A percentile compares a stretch with the other conserved stretches of the same genome.
phyloP scores from a whole-genome alignment of 2,888 invertebrate genomes.

The Melieria crassipennis region DNA sequence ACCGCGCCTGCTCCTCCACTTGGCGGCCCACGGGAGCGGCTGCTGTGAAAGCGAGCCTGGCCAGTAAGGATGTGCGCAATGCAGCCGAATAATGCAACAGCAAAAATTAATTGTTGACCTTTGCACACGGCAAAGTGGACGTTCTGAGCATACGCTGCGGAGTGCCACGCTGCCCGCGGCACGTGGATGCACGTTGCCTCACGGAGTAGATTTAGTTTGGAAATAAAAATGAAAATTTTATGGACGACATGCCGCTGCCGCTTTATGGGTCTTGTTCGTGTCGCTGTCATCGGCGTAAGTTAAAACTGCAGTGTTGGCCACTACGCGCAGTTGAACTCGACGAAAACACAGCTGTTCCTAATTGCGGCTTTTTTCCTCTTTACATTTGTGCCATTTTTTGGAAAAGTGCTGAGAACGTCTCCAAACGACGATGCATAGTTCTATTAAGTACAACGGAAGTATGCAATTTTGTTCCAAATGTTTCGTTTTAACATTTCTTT shows the following conservation, averaged over 20 bases:
- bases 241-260: slow-evolving; percentile 44
- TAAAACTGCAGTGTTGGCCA: neutral
- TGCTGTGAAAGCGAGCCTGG: too few relatives aligned
- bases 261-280: slow-evolving; percentile 6
- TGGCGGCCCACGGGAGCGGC: too few relatives aligned
- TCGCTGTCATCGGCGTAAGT: slow-evolving; percentile 16
- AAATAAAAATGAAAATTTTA: slow-evolving; percentile 57
- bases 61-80: slow-evolving; percentile 6
- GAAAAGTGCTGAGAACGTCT: too few relatives aligned
- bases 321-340: neutral
- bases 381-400: too few relatives aligned
- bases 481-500: too few relatives aligned
- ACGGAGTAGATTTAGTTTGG: neutral
- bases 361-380: too few relatives aligned
- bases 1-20: too few relatives aligned
- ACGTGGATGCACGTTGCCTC: neutral
- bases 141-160: neutral
- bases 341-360: too few relatives aligned
- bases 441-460: too few relatives aligned
- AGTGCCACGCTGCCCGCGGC: neutral
- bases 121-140: neutral
- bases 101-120: slow-evolving; percentile 43
- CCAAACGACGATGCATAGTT: too few relatives aligned
- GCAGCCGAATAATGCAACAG: slow-evolving; percentile 26
- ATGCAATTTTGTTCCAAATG: too few relatives aligned